Evolutionary conservation across 2,113 vertebrate genomes (phyloP).

Genomic region (Cyprinus carpio): DNA sequence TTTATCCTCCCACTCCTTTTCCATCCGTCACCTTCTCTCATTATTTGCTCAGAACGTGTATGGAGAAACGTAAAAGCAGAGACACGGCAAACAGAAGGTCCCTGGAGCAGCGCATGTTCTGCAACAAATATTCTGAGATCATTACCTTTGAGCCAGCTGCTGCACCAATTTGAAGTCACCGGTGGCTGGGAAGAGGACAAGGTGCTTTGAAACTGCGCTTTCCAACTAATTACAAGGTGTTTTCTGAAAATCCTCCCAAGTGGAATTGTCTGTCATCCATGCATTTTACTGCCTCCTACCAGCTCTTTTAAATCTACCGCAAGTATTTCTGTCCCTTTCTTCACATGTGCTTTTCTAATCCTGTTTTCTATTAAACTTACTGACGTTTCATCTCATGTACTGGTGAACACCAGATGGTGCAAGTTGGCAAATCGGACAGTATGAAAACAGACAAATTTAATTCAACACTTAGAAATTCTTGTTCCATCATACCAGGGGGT

Average conservation of each 20-base stretch:
- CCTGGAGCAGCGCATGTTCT: constrained; percentile 25
- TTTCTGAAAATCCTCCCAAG: constrained; percentile 7
- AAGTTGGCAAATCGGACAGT: background rate
- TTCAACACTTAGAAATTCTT: background rate
- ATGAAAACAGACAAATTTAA: background rate
- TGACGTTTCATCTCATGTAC: constrained; percentile 12
- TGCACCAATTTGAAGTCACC: constrained; percentile 9
- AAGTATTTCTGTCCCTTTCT: constrained; percentile 7
- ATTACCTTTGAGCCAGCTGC: constrained; percentile 39
- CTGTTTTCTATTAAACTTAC: constrained; percentile 31
- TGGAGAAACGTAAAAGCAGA: constrained; percentile 1
- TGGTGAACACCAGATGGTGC: constrained; percentile 24
- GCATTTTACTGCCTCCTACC: background rate
- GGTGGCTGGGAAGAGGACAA: background rate
- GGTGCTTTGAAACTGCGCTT: constrained; percentile 32
- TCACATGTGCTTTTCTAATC: constrained; percentile 24
- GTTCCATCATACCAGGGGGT: constrained; percentile 7
- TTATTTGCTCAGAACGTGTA: constrained; percentile 24
- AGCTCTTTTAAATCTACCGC: background rate
- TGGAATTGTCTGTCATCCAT: constrained; percentile 1
- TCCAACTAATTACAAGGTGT: constrained; percentile 32
- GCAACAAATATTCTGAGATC: constrained; percentile 40
- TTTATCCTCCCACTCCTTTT: constrained; percentile 18
- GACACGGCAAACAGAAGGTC: constrained; percentile 10
- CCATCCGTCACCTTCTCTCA: constrained; percentile 33